Evolutionary conservation across 2,797 vertebrate species (phyloP).

Genomic region (Agapornis canus): DNA sequence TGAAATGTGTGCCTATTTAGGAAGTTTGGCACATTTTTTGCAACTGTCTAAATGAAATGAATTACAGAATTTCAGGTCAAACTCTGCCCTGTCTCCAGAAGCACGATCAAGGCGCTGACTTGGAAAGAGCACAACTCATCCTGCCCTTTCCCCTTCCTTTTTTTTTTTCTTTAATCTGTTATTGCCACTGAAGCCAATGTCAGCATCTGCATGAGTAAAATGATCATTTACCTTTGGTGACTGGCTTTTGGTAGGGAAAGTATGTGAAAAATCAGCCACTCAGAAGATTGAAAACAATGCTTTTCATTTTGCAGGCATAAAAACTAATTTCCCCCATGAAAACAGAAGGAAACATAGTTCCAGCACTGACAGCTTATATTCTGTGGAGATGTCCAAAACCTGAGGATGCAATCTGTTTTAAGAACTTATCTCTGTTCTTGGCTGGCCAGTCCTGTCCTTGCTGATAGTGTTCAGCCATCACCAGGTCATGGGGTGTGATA

Average conservation of each 20-base stretch:
- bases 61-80: constrained; percentile 20
- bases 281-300: neutral
- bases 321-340: neutral
- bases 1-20: neutral
- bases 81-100: constrained; percentile 16
- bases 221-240: neutral
- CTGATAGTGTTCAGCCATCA: neutral
- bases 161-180: neutral
- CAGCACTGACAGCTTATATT: neutral
- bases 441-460: neutral
- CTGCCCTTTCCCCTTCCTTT: neutral
- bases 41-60: constrained; percentile 12
- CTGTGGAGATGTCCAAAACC: neutral
- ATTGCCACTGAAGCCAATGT: neutral
- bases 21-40: constrained; percentile 9
- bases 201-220: neutral
- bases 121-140: neutral
- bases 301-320: neutral
- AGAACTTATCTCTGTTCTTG: neutral
- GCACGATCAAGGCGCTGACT: neutral
- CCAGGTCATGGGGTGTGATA: rapidly evolving
- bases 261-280: neutral
- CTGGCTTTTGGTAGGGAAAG: neutral
- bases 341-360: neutral
- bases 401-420: neutral